phyloP scores from a whole-genome alignment of 2,888 invertebrate genomes.

The Drosophila eohydei region DNA sequence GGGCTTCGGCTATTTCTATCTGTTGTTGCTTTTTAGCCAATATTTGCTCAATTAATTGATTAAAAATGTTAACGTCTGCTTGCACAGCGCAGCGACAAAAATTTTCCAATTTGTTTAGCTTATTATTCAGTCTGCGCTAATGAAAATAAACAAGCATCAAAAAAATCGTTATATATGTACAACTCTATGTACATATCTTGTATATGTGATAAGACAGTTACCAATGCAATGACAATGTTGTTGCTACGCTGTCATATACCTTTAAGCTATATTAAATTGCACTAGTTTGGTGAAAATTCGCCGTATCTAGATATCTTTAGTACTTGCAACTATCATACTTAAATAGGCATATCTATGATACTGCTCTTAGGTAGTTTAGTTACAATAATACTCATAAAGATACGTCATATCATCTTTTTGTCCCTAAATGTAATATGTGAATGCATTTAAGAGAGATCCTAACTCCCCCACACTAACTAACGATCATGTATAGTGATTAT shows the following conservation, averaged over 20 bases:
- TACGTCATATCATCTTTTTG: too few relatives aligned
- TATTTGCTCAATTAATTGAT: constrained; percentile 75
- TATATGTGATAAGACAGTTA: background rate
- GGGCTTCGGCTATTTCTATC: background rate
- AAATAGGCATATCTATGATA: too few relatives aligned
- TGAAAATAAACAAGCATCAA: constrained; percentile 49
- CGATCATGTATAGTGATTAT: background rate
- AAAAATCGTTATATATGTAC: constrained; percentile 1
- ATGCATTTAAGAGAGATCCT: too few relatives aligned
- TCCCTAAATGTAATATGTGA: too few relatives aligned
- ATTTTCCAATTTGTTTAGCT: constrained; percentile 71
- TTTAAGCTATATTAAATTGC: too few relatives aligned
- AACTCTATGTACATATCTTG: background rate
- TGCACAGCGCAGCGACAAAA: constrained; percentile 38
- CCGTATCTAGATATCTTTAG: too few relatives aligned
- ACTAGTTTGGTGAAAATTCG: too few relatives aligned
- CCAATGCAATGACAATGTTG: background rate
- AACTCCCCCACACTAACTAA: too few relatives aligned
- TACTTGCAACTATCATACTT: too few relatives aligned
- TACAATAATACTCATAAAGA: too few relatives aligned
- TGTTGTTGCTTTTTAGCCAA: constrained; percentile 32
- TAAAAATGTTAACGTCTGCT: constrained; percentile 43
- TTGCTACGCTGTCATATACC: background rate
- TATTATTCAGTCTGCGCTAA: constrained; percentile 64
- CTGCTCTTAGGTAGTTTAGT: too few relatives aligned